Evolutionary conservation across 1,140 invertebrate species (phyloP).

Genomic region (Philotrypesis tridentata): DNA sequence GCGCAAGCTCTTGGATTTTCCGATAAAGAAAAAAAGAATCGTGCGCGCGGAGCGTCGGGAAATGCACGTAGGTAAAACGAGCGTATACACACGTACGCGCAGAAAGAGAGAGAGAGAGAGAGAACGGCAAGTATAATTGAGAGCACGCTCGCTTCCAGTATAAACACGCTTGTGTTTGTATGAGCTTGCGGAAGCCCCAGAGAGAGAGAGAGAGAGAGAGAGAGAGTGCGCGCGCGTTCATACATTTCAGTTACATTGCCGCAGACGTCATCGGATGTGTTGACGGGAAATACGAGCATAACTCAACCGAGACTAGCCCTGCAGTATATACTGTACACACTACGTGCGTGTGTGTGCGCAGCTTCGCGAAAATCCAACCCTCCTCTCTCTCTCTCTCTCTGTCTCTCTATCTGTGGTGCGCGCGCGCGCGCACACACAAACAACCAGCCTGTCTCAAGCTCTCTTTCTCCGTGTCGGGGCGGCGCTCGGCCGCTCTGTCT

Average conservation of each 20-base stretch:
- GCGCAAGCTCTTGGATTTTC: no score
- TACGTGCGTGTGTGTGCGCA: not conserved
- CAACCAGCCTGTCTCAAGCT: slow-evolving; percentile 23
- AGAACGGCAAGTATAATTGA: slow-evolving; percentile 41
- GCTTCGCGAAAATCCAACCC: slow-evolving; percentile 43
- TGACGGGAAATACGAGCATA: slow-evolving; percentile 72
- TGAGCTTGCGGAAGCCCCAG: slow-evolving; percentile 2
- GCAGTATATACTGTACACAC: slow-evolving; percentile 6
- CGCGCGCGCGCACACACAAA: slow-evolving; percentile 30
- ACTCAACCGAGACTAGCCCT: slow-evolving; percentile 61
- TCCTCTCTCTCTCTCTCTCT: slow-evolving; percentile 40
- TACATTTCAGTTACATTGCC: slow-evolving; percentile 72
- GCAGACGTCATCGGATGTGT: slow-evolving; percentile 71
- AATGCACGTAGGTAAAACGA: no score
- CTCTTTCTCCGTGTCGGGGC: not conserved
- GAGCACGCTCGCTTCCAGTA: not conserved
- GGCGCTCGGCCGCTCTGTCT: not conserved
- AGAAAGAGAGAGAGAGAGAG: no score
- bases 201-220: no score
- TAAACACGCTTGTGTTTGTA: not conserved
- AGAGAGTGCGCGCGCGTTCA: slow-evolving; percentile 55
- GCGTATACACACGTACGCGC: no score
- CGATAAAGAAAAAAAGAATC: no score
- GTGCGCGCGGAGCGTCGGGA: no score
- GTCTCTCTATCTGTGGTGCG: slow-evolving; percentile 47